Evolutionary conservation across 2,797 vertebrate genomes (phyloP), one percentile per base, ranked within the genome.

Genomic region (Otolemur crassicaudatus): DNA sequence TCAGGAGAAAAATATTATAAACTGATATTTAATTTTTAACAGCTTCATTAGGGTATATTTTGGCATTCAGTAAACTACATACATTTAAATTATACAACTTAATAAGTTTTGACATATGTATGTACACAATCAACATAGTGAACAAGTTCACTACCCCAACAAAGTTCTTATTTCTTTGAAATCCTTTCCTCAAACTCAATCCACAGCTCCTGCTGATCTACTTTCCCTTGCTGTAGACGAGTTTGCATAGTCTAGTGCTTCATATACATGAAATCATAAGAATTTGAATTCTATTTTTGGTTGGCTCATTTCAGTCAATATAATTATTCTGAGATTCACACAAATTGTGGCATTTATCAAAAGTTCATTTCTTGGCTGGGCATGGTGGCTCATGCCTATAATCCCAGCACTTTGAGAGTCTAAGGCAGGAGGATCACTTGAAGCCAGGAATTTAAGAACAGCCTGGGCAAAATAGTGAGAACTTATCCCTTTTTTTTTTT

Each of bases 1-100:
- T 83, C 76, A 95, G 61, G 34, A 79, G 94, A 82, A 70, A 84
- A 73, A 37, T 72, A 81, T 80, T 46, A 77, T 31, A 70, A 93
- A 19, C 34, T 84, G 49, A 75, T 73, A 67, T 37, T 65, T 67
- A 87, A 93, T 81, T 90, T 83, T 72, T 85, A 87, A 58, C 16
- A 88, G 31, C 31, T 88, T 96, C 58, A 60, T 75, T 88, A 75
- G 3, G 29, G 61, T 87, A 77, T 49, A 87, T 79, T 61, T 87
- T 93, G 43, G 58, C 20, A 82, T 76, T n/a, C 17, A 76, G 83
- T 83, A 87, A 87, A 70, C 46, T 27, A 22, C 53, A 46, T 83
- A 49, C 17, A 49, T 60, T 90, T 87, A 87, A 87, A 77, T 10
- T 83, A 10, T 77, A 65, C 27, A 87, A 79, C 65, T 49, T 69